Percentiles rank a stretch among this genome's conserved stretches.
These are phyloP conservation scores for Sthenelais limicola DNA, from an alignment of 2,888 invertebrate species.

Conservation along the genomic window DNA sequence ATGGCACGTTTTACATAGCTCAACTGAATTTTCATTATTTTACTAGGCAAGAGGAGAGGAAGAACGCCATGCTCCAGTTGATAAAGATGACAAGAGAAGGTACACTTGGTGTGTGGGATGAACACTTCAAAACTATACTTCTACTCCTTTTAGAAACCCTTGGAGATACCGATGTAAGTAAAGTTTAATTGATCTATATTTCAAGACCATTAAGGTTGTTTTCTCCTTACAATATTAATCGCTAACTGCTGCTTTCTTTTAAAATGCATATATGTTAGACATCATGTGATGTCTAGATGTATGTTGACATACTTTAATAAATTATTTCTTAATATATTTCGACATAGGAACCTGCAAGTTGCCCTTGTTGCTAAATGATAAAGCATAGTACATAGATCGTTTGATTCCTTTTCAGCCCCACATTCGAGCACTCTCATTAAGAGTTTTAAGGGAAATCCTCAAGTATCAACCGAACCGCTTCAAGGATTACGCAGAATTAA, in stretches of 20 bases:
- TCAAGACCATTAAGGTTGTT: too few species aligned
- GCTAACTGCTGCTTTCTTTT: too few species aligned
- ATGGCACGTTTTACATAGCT: too few species aligned
- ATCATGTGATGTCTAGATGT: too few species aligned
- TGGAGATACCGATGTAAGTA: conserved; percentile 71
- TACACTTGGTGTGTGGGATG: conserved; percentile 74
- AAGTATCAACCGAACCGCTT: conserved; percentile 84
- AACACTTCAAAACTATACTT: conserved; percentile 77
- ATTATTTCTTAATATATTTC: too few species aligned
- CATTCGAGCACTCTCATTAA: conserved; percentile 79
- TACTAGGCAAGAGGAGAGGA: conserved; percentile 70
- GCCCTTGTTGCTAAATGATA: too few species aligned
- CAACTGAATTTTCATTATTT: too few species aligned
- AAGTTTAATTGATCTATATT: not conserved
- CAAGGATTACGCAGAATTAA: conserved; percentile 90
- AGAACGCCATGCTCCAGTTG: conserved; percentile 72
- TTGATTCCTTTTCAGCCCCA: conserved; percentile 65
- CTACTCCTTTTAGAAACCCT: conserved; percentile 85
- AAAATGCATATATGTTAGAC: too few species aligned
- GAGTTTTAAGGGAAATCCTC: conserved; percentile 88
- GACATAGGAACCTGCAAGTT: too few species aligned
- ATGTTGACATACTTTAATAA: too few species aligned
- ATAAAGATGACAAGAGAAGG: conserved; percentile 74
- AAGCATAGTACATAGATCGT: too few species aligned
- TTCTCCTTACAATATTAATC: too few species aligned